phyloP scores from a whole-genome alignment of 2,113 vertebrate species.

The Lophura nycthemera region DNA sequence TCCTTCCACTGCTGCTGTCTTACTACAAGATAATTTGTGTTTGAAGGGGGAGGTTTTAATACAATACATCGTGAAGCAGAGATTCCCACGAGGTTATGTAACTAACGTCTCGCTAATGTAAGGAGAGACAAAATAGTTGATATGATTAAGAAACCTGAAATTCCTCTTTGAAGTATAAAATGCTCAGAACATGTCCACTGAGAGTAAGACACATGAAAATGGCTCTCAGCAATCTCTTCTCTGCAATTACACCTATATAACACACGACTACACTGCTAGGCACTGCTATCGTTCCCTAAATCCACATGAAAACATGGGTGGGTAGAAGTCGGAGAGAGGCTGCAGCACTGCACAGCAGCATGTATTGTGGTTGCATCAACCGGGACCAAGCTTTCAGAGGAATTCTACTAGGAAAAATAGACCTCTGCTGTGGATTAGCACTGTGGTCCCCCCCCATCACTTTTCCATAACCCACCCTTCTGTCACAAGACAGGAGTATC shows the following conservation, averaged over 20 bases:
- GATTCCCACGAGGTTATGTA: background rate
- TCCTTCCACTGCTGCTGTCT: background rate
- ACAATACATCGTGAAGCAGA: background rate
- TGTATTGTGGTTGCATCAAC: background rate
- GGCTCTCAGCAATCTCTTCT: background rate
- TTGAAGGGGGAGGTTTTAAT: background rate
- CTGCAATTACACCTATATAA: background rate
- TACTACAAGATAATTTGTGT: background rate
- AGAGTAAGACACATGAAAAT: background rate
- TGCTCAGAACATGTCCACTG: background rate
- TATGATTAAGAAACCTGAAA: background rate
- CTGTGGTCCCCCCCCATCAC: background rate
- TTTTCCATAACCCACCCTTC: background rate
- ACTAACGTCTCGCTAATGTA: background rate
- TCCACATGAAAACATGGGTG: accelerated
- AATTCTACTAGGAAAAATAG: background rate
- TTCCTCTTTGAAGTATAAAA: background rate
- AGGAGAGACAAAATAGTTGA: background rate
- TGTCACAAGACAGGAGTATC: background rate
- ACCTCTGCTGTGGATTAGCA: background rate
- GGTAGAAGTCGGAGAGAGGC: background rate
- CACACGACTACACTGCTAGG: accelerated
- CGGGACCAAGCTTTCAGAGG: background rate
- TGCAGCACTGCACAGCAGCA: background rate
- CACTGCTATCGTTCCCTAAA: background rate